These are phyloP conservation scores for Patella caerulea DNA, from an alignment of 2,888 invertebrate genomes.

Conservation along the genomic window DNA sequence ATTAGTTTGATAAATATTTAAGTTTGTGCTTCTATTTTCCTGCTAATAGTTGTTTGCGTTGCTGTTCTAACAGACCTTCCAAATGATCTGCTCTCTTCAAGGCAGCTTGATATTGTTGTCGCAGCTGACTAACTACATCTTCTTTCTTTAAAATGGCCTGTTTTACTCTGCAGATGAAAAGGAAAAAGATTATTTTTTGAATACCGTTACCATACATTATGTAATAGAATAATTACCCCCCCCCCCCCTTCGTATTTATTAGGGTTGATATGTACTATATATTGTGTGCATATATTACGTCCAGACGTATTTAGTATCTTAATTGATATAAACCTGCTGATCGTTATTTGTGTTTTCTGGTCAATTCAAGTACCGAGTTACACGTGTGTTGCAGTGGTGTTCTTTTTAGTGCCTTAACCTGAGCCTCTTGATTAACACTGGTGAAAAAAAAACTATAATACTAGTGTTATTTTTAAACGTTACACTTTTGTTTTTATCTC, in stretches of 20 bases:
- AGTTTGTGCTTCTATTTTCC: neutral
- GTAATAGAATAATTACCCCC: neutral
- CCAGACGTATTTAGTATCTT: neutral
- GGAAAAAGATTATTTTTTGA: neutral
- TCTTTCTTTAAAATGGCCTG: constrained; percentile 72
- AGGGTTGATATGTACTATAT: too few species aligned
- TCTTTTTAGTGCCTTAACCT: too few species aligned
- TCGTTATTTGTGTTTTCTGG: too few species aligned
- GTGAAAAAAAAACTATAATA: too few species aligned
- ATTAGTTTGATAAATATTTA: too few species aligned
- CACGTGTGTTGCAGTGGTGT: too few species aligned
- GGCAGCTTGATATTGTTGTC: constrained; percentile 70
- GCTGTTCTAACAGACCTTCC: constrained; percentile 70
- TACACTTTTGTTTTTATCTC: too few species aligned
- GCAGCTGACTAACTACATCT: constrained; percentile 68
- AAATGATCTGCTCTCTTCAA: constrained; percentile 71
- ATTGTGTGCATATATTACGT: neutral
- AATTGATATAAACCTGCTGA: too few species aligned
- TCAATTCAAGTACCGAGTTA: too few species aligned
- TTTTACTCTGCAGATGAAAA: constrained; percentile 66
- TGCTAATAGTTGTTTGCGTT: constrained; percentile 66
- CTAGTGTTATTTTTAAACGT: too few species aligned
- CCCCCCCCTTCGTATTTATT: neutral
- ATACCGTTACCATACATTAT: neutral
- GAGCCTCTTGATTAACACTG: too few species aligned